Evolutionary conservation across 2,888 invertebrate species (phyloP).

Genomic region (Callyntrura sp.): DNA sequence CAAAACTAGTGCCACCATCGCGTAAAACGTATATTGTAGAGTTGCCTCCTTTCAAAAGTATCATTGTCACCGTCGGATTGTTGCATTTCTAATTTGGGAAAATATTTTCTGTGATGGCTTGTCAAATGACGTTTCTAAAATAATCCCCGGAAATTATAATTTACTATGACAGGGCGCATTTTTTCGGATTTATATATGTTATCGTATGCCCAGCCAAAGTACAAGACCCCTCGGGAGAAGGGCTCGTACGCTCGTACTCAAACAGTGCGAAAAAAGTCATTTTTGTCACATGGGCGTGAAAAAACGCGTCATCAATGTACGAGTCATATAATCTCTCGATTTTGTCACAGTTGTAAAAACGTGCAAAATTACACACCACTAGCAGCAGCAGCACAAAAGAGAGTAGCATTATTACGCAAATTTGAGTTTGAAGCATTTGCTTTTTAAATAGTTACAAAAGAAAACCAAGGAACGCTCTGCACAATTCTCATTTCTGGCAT

Average conservation of each 20-base stretch:
- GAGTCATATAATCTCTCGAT: neutral
- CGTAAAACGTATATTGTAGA: neutral
- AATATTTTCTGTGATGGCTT: neutral
- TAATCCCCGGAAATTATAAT: constrained; percentile 32
- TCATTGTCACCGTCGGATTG: neutral
- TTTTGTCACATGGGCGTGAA: constrained; percentile 6
- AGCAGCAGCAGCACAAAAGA: too few relatives aligned
- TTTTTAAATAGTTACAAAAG: neutral
- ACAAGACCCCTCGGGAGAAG: neutral
- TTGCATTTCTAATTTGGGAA: neutral
- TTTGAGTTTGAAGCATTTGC: neutral
- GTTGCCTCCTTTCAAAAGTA: constrained; percentile 8
- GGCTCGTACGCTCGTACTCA: neutral
- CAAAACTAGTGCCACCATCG: neutral
- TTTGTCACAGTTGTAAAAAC: constrained; percentile 11
- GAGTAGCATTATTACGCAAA: too few relatives aligned
- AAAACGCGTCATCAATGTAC: constrained; percentile 17
- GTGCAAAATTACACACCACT: neutral
- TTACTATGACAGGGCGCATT: constrained; percentile 34
- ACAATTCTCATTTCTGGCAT: neutral
- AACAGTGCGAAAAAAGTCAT: neutral
- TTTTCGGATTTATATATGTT: constrained; percentile 31
- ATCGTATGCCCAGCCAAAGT: neutral
- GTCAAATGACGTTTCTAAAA: constrained; percentile 26
- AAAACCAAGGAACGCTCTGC: neutral